A percentile compares a stretch with the other conserved stretches of the same genome.
phyloP scores from a whole-genome alignment of 2,888 invertebrate genomes.

The Mythimna lalbum region DNA sequence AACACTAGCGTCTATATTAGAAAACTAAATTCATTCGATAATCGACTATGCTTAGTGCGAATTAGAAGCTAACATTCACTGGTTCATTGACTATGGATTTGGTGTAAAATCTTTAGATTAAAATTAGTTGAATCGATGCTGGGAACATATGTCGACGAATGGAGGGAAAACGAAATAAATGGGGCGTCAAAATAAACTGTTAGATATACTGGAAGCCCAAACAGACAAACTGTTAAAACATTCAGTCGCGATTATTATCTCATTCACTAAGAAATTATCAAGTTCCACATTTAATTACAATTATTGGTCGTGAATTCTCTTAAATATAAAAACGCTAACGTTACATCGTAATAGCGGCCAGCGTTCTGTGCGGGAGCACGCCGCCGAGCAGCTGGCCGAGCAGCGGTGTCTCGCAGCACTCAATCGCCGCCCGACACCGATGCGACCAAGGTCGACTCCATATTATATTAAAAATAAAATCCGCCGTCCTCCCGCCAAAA shows the following conservation, averaged over 20 bases:
- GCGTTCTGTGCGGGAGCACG: constrained; percentile 72
- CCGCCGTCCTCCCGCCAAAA: constrained; percentile 76
- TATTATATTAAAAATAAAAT: constrained; percentile 64
- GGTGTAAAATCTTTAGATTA: constrained; percentile 62
- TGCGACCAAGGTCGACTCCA: constrained; percentile 40
- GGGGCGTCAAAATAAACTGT: constrained; percentile 81
- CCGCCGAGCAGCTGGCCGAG: constrained; percentile 60
- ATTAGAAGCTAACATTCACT: constrained; percentile 81
- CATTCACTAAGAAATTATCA: constrained; percentile 87
- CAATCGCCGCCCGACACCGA: constrained; percentile 42
- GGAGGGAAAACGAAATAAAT: constrained; percentile 55
- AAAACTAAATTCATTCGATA: constrained; percentile 75
- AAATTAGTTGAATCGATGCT: constrained; percentile 61
- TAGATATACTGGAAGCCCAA: constrained; percentile 89
- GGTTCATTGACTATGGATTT: constrained; percentile 66
- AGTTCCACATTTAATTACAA: constrained; percentile 87
- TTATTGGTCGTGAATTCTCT: constrained; percentile 90
- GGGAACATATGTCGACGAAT: constrained; percentile 54
- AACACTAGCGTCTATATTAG: constrained; percentile 83
- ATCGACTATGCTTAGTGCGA: constrained; percentile 84
- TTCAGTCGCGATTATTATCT: constrained; percentile 88
- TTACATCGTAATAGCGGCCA: constrained; percentile 77
- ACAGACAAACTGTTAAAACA: constrained; percentile 88
- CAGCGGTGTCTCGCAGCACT: constrained; percentile 43
- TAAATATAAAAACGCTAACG: constrained; percentile 84